Conservation (phyloP, 2,888 invertebrate genomes). For the Orchestes rusci region DNA sequence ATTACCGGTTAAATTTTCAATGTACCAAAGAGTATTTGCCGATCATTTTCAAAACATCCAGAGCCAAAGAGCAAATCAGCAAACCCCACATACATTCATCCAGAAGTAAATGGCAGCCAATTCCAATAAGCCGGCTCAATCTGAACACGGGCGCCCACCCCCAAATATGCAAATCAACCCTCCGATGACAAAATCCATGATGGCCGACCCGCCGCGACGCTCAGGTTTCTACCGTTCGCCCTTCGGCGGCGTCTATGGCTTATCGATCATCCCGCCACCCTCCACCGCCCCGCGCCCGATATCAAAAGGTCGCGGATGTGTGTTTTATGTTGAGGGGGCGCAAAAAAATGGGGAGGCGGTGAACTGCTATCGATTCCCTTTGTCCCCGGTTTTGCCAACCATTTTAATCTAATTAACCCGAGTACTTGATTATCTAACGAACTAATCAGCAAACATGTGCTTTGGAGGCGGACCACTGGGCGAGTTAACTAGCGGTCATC, state of each 20-base stretch:
- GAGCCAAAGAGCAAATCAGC: too few species aligned
- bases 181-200: slow-evolving; percentile 15
- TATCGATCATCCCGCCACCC: slow-evolving; percentile 21
- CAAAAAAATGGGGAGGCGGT: slow-evolving; percentile 9
- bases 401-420: too few species aligned
- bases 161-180: not conserved
- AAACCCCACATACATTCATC: too few species aligned
- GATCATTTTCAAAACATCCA: too few species aligned
- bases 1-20: too few species aligned
- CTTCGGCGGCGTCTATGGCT: slow-evolving; percentile 20
- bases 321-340: slow-evolving; percentile 10
- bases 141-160: too few species aligned
- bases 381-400: too few species aligned
- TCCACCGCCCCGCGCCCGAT: too few species aligned
- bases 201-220: slow-evolving; percentile 17
- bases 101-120: too few species aligned
- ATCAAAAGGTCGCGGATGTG: slow-evolving; percentile 16
- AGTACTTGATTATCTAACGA: too few species aligned
- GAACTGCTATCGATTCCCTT: slow-evolving; percentile 6
- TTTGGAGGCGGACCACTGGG: slow-evolving; percentile 10
- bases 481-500: slow-evolving; percentile 18
- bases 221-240: slow-evolving; percentile 17
- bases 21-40: too few species aligned
- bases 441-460: too few species aligned
- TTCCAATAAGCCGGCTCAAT: slow-evolving; percentile 12